phyloP scores from a whole-genome alignment of 2,888 invertebrate species.

The Eupithecia subumbrata region DNA sequence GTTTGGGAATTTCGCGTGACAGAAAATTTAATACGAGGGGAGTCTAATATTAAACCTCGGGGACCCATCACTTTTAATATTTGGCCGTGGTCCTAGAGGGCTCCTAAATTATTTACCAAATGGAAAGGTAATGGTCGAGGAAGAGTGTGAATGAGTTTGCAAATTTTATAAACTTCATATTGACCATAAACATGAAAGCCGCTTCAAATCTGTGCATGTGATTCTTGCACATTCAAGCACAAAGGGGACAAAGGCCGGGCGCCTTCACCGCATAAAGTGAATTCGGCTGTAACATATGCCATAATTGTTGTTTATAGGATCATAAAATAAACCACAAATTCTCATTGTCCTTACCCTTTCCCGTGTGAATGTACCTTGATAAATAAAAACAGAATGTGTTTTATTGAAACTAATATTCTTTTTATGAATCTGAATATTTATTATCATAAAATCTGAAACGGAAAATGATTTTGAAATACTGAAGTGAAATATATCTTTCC shows the following conservation, averaged over 20 bases:
- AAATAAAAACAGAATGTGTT: constrained; percentile 35
- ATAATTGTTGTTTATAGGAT: constrained; percentile 64
- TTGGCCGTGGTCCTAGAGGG: constrained; percentile 80
- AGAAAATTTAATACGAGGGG: constrained; percentile 84
- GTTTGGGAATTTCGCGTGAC: constrained; percentile 84
- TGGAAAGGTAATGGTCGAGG: constrained; percentile 83
- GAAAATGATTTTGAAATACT: background rate
- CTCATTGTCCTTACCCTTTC: constrained; percentile 37
- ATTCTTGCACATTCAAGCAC: constrained; percentile 57
- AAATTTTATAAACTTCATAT: constrained; percentile 80
- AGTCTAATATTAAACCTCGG: constrained; percentile 83
- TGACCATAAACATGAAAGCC: constrained; percentile 68
- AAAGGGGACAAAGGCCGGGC: constrained; percentile 40
- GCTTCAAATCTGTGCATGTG: constrained; percentile 67
- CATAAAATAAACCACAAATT: constrained; percentile 48
- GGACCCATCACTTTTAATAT: constrained; percentile 85
- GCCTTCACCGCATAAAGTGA: constrained; percentile 59
- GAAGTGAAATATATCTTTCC: background rate
- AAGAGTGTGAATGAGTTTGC: constrained; percentile 82
- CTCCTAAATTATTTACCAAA: constrained; percentile 84
- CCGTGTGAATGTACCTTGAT: constrained; percentile 28
- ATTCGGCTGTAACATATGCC: constrained; percentile 58
- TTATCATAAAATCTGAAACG: constrained; percentile 1
- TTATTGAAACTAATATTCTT: constrained; percentile 36
- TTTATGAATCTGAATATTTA: constrained; percentile 14